Base-by-base conservation (phyloP, 2,888 invertebrate genomes). In the Eilema griseolum region DNA sequence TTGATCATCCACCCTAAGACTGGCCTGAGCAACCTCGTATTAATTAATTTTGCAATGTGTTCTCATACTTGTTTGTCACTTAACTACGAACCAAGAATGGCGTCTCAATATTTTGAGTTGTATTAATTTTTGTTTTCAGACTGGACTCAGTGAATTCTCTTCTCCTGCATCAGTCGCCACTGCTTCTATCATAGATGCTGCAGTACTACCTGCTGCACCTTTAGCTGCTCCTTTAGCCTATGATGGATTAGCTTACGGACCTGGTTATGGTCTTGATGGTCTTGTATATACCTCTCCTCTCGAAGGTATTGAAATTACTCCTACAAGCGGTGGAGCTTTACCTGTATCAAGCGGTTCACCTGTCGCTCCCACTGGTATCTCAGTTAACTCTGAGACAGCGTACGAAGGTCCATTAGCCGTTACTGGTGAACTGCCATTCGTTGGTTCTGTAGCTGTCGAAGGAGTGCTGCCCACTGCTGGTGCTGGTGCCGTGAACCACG, bases 401-500 rank as follows among this genome's bases (percentile, higher is more conserved):
- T 86, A 84, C 60, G 80, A 82, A 26, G 88, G 87, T 0, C 20
- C 68, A 20, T 59, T 88, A 26, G 61, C 63, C 12, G 83, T 84
- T 2, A 75, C 64, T 57, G 88, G 88, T 28, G 81, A 84, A 71
- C 76, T 88, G 76, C 89, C 89, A 24, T 86, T 86, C 82, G 69
- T 88, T 31, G 84, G 85, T 26, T 76, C 86, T 65, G 85, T 83
- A n/a, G 83, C 65, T 64, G 31, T 88, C 66, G 84, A 87, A 28
- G 87, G 86, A 11, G 71, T 74, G 23, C 67, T 86, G 62, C 83
- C 85, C n/a, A 81, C 82, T 23, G 80, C 69, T 73, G 88, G 87
- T 10, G 73, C 77, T n/a, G 83, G 83, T 20, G 79, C 74, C 46
- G 78, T 86, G 33, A 80, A 80, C 10, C 83, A 86, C 72, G 80